phyloP scores from a whole-genome alignment of 1,140 invertebrate genomes.

The Ceratitis capitata region DNA sequence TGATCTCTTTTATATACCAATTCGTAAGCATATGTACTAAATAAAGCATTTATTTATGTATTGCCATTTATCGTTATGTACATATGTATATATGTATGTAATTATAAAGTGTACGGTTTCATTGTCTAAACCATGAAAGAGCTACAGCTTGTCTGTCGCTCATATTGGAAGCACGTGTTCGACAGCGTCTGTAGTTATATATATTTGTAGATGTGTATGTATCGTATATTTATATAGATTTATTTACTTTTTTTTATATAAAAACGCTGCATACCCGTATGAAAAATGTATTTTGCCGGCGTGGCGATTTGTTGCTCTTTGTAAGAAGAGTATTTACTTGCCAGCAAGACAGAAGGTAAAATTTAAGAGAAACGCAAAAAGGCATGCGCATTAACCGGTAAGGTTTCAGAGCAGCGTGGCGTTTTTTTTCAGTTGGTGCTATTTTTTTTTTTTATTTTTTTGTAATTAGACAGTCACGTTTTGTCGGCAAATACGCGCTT shows the following conservation, averaged over 20 bases:
- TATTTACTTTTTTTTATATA: background rate
- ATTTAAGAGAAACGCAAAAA: background rate
- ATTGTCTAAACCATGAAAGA: background rate
- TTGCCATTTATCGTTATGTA: no score
- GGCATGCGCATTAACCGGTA: background rate
- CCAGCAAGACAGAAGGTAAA: background rate
- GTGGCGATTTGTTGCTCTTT: background rate
- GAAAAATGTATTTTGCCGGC: background rate
- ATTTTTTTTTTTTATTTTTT: no score
- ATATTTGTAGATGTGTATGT: background rate
- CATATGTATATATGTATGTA: background rate
- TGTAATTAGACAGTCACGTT: background rate
- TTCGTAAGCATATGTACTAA: no score
- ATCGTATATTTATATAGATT: background rate
- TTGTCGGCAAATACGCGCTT: background rate
- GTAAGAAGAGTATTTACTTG: background rate
- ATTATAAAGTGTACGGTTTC: background rate
- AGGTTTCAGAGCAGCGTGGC: background rate
- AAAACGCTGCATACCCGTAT: background rate
- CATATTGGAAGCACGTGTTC: constrained; percentile 23
- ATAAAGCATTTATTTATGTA: no score
- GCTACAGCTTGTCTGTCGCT: background rate
- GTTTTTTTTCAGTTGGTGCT: no score
- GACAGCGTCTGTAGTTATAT: background rate
- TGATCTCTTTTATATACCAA: background rate